phyloP scores from a whole-genome alignment of 2,888 invertebrate species.

The Chymomyza caudatula region DNA sequence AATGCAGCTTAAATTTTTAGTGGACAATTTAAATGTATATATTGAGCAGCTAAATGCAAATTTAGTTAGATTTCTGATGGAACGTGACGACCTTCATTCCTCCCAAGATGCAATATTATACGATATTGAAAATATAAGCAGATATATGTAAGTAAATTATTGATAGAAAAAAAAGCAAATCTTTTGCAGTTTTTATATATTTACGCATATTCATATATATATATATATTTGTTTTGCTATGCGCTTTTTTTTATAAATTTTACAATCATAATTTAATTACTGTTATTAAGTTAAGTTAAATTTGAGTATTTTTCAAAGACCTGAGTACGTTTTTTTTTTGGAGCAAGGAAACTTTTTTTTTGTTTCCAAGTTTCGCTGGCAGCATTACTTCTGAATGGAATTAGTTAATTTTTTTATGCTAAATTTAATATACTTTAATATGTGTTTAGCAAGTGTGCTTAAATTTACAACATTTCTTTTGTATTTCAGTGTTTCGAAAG shows the following conservation, averaged over 20 bases:
- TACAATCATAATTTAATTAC: background rate
- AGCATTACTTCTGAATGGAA: background rate
- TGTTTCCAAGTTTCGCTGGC: too few species aligned
- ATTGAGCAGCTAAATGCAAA: constrained; percentile 22
- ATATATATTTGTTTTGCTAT: background rate
- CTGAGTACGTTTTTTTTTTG: background rate
- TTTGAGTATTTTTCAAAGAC: background rate
- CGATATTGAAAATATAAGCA: constrained; percentile 29
- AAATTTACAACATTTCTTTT: background rate
- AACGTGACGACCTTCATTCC: constrained; percentile 29
- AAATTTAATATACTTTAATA: too few species aligned
- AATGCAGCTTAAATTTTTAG: constrained; percentile 20
- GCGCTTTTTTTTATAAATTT: background rate
- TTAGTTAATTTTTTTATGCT: too few species aligned
- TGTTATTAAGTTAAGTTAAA: too few species aligned
- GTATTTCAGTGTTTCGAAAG: background rate
- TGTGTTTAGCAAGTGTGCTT: too few species aligned
- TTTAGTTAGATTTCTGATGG: constrained; percentile 27
- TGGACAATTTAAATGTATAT: constrained; percentile 26
- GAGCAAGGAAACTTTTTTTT: background rate
- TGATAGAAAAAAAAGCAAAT: too few species aligned
- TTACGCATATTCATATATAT: too few species aligned
- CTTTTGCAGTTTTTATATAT: too few species aligned
- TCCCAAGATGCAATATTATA: constrained; percentile 31
- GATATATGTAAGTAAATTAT: constrained; percentile 25